A percentile compares a stretch with the other conserved stretches of the same genome.
Evolutionary conservation across 2,888 invertebrate genomes (phyloP).

Genomic region (Pinctada fucata): DNA sequence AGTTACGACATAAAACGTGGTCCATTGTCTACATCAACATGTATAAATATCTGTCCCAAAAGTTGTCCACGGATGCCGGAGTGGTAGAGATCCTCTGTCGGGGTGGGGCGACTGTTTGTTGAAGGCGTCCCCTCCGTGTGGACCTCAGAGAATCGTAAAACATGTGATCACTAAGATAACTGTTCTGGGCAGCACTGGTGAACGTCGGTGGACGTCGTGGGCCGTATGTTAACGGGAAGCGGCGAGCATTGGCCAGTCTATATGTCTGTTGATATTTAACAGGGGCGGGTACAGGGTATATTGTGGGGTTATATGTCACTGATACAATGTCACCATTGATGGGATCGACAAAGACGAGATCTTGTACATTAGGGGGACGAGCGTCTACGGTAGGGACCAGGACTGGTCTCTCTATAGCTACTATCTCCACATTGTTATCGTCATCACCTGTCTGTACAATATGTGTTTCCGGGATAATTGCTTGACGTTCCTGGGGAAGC

Average conservation of each 20-base stretch:
- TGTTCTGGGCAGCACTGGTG: neutral
- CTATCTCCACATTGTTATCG: neutral
- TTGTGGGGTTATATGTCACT: slow-evolving; percentile 8
- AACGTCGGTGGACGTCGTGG: neutral
- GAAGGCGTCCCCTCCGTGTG: neutral
- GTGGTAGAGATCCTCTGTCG: neutral
- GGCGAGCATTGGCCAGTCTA: neutral
- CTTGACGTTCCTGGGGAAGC: neutral
- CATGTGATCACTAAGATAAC: neutral
- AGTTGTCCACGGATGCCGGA: neutral
- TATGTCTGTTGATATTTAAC: neutral
- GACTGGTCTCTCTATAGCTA: neutral
- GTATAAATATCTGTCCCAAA: neutral
- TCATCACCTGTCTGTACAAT: neutral
- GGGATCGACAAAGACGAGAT: slow-evolving; percentile 11
- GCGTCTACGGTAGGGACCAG: neutral
- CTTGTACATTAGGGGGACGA: neutral
- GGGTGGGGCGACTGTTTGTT: neutral
- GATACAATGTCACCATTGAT: slow-evolving; percentile 12
- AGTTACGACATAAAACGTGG: neutral
- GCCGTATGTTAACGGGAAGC: neutral
- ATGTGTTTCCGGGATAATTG: neutral
- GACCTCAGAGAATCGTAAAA: neutral
- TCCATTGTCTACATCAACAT: neutral
- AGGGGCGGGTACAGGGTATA: neutral